Evolutionary conservation across 2,113 vertebrate genomes (phyloP), one percentile per base, ranked within the genome.

Genomic region (Panthera tigris): DNA sequence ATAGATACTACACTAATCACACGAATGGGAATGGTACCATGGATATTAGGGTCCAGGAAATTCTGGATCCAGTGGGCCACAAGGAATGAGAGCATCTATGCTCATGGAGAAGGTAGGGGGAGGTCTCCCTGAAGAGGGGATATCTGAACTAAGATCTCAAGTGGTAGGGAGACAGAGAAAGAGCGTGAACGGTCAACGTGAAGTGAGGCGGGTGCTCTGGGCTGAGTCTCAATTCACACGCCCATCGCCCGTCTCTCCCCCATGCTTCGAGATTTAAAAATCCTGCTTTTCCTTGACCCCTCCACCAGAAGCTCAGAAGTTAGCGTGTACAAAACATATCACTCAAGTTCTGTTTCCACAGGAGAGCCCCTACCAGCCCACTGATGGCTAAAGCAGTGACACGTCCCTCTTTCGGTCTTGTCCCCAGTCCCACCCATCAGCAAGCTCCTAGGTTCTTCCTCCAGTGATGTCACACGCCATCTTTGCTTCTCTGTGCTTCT

Each of bases 401-500:
- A 9, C 5, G 1, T 23, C 8, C 3, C 11, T 25, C 78, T 39
- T 31, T 25, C 39, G 25, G 3, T 16, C 71, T 45, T 48, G 5
- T 41, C 45, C 25, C 33, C 45, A 3, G 8, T 12, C 27, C 65
- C 7, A 3, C 25, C 18, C 69, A 25, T 13, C 31, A 29, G 14
- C 61, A 31, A 33, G 39, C 39, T 48, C 2, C 9, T 1, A 0
- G 11, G 45, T 12, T 57, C 52, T 3, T 41, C 55, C 29, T 41
- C 31, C 18, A 6, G 14, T 15, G 29, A 18, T 0, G 16, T 4
- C 39, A 27, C 13, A 33, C 8, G 0, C 31, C 0, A 5, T 11
- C 39, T 25, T 3, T 79, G 33, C 73, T 57, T 55, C 36, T 66
- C 39, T 1, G 2, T 0, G 23, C 18, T 33, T 21, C 81, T 14